Evolutionary conservation across 1,140 invertebrate species (phyloP), one percentile per base, ranked within the genome.

Genomic region (Holcopasites calliopsidis): DNA sequence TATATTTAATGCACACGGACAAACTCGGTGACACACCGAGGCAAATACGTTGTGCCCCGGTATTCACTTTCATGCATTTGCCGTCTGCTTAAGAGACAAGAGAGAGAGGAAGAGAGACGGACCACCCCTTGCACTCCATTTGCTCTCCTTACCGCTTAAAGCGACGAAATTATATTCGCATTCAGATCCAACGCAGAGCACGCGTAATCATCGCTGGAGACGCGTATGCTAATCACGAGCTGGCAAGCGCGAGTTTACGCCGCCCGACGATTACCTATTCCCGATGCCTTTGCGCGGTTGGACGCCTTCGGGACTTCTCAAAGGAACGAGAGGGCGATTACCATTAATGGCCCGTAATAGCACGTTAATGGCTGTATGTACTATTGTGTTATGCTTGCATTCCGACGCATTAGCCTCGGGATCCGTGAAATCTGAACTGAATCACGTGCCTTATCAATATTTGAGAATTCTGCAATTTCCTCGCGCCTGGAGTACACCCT

Each of bases 261-360:
- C 71, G 42, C 18, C 40, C 13, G 35, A 60, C 49, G 74, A 72
- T 82, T 72, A 82, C n/a, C n/a, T n/a, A n/a, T 77, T 61, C 61
- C 23, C 62, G 72, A 61, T 54, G 78, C 73, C 38, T 58, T 65
- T 26, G 38, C 68, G 57, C 72, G 26, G n/a, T 75, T 60, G 44
- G 47, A 75, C 77, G 79, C 64, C 78, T 76, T 81, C 47, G 65
- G 60, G 47, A 71, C 21, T 50, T 71, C 78, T 81, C 81, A 87
- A 86, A 87, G 86, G 86, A 85, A 85, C 85, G 83, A 81, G 79
- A n/a, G n/a, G 82, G 74, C 85, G 83, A 84, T 85, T 87, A 87
- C 80, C 82, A 79, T 80, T 90, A 90, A 89, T 88, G 87, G 78
- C 64, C 64, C 49, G 47, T 88, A 85, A 72, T 72, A 76, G 76